Evolutionary conservation across 2,888 invertebrate genomes (phyloP).

Genomic region (Stenurella melanura): DNA sequence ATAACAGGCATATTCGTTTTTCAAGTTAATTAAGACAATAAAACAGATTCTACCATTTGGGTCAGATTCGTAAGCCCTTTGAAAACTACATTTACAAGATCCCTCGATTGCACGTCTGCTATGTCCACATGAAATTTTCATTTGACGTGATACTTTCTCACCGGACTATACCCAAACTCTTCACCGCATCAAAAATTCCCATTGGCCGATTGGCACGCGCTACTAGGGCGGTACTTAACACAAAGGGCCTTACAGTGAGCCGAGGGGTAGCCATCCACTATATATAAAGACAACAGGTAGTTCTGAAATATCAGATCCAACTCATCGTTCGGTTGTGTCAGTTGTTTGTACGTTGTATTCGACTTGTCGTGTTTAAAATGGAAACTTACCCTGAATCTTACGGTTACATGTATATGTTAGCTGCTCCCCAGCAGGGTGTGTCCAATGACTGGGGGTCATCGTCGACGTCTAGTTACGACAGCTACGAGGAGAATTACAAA

Average conservation of each 20-base stretch:
- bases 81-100: no score
- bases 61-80: no score
- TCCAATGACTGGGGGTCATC: conserved; percentile 62
- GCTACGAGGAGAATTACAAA: conserved; percentile 66
- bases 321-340: conserved; percentile 51
- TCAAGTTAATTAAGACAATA: no score
- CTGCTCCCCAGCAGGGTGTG: conserved; percentile 50
- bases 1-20: no score
- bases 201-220: conserved; percentile 70
- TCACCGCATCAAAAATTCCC: conserved; percentile 42
- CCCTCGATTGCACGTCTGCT: no score
- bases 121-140: neutral
- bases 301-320: conserved; percentile 50
- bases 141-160: conserved; percentile 28
- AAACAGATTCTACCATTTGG: no score
- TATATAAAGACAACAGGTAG: conserved; percentile 68
- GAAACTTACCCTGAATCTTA: conserved; percentile 63
- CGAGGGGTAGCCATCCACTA: conserved; percentile 59
- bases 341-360: conserved; percentile 35
- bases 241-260: conserved; percentile 57
- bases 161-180: conserved; percentile 48
- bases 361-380: conserved; percentile 50
- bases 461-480: conserved; percentile 66
- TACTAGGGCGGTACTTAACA: conserved; percentile 57
- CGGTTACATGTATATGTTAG: conserved; percentile 68